These are phyloP conservation scores for Eulemur mongoz DNA, from an alignment of 2,797 vertebrate genomes.

Conservation along the genomic window DNA sequence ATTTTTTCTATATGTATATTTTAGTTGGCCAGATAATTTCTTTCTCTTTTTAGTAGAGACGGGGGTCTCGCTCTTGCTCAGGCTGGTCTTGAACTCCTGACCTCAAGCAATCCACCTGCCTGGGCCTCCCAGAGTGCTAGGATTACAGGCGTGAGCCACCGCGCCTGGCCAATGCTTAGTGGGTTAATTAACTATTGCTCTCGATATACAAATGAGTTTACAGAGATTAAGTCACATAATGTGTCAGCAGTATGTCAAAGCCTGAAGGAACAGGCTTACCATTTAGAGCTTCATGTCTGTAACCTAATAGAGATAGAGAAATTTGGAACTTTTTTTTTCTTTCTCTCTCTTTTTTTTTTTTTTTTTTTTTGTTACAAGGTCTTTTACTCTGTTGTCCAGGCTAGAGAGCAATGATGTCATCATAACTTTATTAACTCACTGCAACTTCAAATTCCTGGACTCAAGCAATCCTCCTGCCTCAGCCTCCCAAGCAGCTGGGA, in stretches of 20 bases:
- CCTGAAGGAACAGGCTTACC: not conserved
- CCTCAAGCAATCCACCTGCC: too few species aligned
- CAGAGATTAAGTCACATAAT: conserved; percentile 35
- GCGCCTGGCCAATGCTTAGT: not conserved
- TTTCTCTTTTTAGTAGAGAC: too few species aligned
- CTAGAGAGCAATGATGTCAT: not conserved
- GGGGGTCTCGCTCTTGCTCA: too few species aligned
- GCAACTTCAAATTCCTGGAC: not conserved
- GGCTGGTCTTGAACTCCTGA: too few species aligned
- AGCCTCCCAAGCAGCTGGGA: not conserved
- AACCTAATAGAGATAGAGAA: not conserved
- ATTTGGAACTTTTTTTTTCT: not conserved
- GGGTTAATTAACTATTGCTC: conserved; percentile 48
- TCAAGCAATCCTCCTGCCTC: not conserved
- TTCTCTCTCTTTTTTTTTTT: too few species aligned
- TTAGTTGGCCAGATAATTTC: too few species aligned
- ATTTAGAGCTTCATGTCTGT: not conserved
- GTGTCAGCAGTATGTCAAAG: conserved; percentile 42
- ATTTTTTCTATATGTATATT: too few species aligned
- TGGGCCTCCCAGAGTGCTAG: too few species aligned
- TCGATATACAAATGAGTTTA: conserved; percentile 37
- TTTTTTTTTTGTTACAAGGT: not conserved
- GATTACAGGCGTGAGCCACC: too few species aligned
- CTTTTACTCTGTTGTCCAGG: not conserved
- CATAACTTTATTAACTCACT: not conserved